Percentiles rank a stretch among this genome's conserved stretches.
Conservation (phyloP, 1,140 invertebrate genomes). For the Ceratosolen fusciceps region DNA sequence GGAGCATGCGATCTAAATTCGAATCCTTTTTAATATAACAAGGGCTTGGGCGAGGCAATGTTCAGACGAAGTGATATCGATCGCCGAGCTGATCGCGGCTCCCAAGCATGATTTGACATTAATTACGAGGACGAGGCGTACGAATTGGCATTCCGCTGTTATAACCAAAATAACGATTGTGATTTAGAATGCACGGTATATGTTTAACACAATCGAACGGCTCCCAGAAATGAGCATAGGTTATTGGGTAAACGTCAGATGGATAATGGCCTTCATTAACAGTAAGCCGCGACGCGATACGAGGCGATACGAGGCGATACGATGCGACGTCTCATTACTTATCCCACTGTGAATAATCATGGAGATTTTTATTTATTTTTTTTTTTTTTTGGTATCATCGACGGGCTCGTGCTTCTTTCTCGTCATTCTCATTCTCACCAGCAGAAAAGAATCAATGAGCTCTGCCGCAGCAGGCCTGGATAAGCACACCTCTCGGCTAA, state of each 20-base stretch:
- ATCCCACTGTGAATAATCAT: too few species aligned
- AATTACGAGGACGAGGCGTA: not conserved
- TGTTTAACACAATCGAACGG: not conserved
- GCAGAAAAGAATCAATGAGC: too few species aligned
- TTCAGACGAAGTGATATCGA: conserved; percentile 17
- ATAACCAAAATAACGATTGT: conserved; percentile 3
- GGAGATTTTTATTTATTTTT: too few species aligned
- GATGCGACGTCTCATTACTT: conserved; percentile 29
- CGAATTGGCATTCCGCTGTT: conserved; percentile 17
- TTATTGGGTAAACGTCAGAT: conserved; percentile 31
- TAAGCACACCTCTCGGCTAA: too few species aligned
- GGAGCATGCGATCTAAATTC: not conserved
- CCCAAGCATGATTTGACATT: conserved; percentile 7
- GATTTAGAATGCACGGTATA: conserved; percentile 29
- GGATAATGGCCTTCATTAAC: conserved; percentile 3
- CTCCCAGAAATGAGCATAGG: not conserved
- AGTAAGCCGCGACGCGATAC: not conserved
- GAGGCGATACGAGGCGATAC: too few species aligned
- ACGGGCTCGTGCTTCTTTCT: too few species aligned
- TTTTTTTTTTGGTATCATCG: too few species aligned
- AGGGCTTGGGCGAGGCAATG: not conserved
- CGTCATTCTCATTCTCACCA: too few species aligned
- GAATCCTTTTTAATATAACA: not conserved
- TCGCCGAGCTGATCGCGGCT: not conserved
- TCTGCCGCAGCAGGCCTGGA: too few species aligned